Evolutionary conservation across 2,113 vertebrate species (phyloP), one percentile per base, ranked within the genome.

Genomic region (Bombycilla garrulus): DNA sequence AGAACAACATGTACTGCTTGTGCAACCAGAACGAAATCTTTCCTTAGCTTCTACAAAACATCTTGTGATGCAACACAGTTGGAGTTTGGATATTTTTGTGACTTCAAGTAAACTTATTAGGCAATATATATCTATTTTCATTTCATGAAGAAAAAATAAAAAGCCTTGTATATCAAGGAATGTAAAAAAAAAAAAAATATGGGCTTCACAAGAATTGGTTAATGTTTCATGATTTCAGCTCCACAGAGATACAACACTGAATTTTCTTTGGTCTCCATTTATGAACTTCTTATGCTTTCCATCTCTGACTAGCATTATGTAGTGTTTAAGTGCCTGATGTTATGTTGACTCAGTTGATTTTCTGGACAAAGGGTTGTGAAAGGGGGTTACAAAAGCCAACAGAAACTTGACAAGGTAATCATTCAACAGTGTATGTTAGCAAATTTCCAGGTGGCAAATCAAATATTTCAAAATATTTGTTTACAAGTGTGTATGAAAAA

Each of bases 261-360:
- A 45, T 80, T 67, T 64, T 45, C 17, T 79, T 93, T 65, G 17
- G 48, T 53, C 7, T 88, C 33, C 21, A 38, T 82, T 92, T 79
- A 70, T 65, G 62, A 21, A 58, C 35, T 58, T 66, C 44, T 50
- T 76, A 31, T 31, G 13, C 25, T 31, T 9, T 40, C 35, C 29
- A 15, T 57, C 42, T 45, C 50, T 86, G 36, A 71, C 7, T 67
- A n/a, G 24, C 11, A 35, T 79, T 90, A 87, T 35, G 58, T 93
- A 96, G 90, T 61, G 16, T 62, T 88, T 62, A 64, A 54, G 26
- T 66, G 2, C 29, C 28, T 56, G 58, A 11, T 80, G 10, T 86
- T 95, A 50, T 31, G 26, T 96, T 95, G 70, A 92, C 53, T 86
- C 35, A n/a, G 38, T 71, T 92, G 51, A 86, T 95, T 94, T 96